Evolutionary conservation across 2,797 vertebrate species (phyloP).

Genomic region (Enteromius mattozi): DNA sequence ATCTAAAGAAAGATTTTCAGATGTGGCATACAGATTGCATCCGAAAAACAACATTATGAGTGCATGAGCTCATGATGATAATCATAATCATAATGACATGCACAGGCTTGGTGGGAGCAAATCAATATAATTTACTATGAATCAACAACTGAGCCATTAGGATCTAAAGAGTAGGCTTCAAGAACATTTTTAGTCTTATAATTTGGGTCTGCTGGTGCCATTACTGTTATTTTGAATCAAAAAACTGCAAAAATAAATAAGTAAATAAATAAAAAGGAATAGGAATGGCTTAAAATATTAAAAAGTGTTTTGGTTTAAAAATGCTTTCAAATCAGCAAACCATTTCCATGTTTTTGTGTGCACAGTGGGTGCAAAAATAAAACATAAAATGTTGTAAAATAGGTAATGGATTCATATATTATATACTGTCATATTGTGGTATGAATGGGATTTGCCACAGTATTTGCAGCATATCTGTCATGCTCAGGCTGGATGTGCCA

Average conservation of each 20-base stretch:
- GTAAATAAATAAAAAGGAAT: background rate
- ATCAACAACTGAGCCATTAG: background rate
- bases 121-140: background rate
- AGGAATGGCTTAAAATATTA: background rate
- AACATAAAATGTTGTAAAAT: background rate
- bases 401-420: background rate
- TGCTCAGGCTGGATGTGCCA: too few relatives aligned
- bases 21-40: background rate
- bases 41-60: background rate
- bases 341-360: background rate
- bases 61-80: background rate
- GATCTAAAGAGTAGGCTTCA: background rate
- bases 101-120: background rate
- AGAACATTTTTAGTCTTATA: too few relatives aligned
- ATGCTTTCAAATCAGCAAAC: background rate
- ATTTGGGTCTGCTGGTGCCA: too few relatives aligned
- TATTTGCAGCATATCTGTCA: background rate
- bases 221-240: background rate
- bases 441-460: background rate
- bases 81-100: background rate
- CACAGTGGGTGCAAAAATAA: background rate
- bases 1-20: background rate
- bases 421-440: background rate
- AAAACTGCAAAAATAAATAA: background rate
- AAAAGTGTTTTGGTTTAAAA: too few relatives aligned